Conservation (phyloP, 2,797 vertebrate species). For the Sebastes wilsoni region DNA sequence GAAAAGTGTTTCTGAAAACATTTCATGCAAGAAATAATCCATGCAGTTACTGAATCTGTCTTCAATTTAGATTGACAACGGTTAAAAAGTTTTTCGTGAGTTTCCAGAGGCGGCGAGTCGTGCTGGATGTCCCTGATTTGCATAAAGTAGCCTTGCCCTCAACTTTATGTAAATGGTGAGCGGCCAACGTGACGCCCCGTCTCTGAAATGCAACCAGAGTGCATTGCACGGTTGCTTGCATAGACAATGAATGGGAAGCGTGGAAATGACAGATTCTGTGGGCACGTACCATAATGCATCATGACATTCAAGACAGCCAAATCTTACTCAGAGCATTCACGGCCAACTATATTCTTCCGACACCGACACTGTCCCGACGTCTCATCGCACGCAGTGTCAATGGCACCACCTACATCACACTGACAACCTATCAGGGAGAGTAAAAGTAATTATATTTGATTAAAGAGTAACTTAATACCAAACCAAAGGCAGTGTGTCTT, state of each 20-base stretch:
- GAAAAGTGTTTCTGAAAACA: too few species aligned
- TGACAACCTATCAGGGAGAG: conserved; percentile 82
- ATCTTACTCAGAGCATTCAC: conserved; percentile 87
- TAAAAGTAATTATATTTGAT: background rate
- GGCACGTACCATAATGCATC: background rate
- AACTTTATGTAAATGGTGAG: too few species aligned
- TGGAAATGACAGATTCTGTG: background rate
- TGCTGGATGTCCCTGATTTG: too few species aligned
- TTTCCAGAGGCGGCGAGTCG: too few species aligned
- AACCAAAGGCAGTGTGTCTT: background rate
- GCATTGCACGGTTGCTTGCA: background rate
- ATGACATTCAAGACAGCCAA: background rate
- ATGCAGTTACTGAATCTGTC: too few species aligned
- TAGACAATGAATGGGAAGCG: background rate
- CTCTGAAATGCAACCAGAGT: background rate
- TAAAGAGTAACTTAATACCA: background rate
- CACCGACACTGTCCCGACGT: conserved; percentile 85
- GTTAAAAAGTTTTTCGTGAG: too few species aligned
- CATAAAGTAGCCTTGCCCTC: too few species aligned
- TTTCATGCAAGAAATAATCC: too few species aligned
- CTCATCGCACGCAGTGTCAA: conserved; percentile 76
- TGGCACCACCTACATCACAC: conserved; percentile 90
- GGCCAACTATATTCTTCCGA: conserved; percentile 84
- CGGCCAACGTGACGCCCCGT: too few species aligned
- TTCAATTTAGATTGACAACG: too few species aligned